phyloP scores from a whole-genome alignment of 2,888 invertebrate species.

The Neelides folsomi region DNA sequence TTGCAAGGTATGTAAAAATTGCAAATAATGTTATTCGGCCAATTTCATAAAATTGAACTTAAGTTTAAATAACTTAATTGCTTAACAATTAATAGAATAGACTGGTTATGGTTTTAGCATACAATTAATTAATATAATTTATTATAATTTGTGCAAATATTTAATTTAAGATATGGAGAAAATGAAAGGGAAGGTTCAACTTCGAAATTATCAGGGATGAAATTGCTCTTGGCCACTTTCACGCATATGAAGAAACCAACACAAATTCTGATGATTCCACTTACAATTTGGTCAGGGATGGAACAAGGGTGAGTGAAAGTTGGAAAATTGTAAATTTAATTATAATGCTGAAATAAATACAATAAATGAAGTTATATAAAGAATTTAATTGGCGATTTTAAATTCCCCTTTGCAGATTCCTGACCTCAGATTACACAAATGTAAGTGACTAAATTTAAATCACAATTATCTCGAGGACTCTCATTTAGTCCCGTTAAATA shows the following conservation, averaged over 20 bases:
- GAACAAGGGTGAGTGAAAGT: slow-evolving; percentile 85
- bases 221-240: slow-evolving; percentile 72
- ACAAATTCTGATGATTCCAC: slow-evolving; percentile 81
- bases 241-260: slow-evolving; percentile 81
- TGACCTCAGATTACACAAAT: slow-evolving; percentile 23
- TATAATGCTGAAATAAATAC: slow-evolving; percentile 42
- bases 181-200: slow-evolving; percentile 63
- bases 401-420: background rate
- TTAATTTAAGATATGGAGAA: slow-evolving; percentile 62
- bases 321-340: slow-evolving; percentile 33
- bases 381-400: background rate
- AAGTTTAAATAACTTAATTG: background rate
- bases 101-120: background rate
- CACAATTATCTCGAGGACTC: background rate
- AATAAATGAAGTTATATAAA: slow-evolving; percentile 9
- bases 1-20: slow-evolving; percentile 71
- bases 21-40: slow-evolving; percentile 10
- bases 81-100: background rate
- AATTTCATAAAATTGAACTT: background rate
- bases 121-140: slow-evolving; percentile 2
- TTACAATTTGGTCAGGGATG: slow-evolving; percentile 93
- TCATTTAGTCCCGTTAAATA: background rate
- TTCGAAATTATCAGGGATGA: slow-evolving; percentile 60
- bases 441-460: slow-evolving; percentile 9
- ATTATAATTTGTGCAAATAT: slow-evolving; percentile 19